Evolutionary conservation across 1,140 invertebrate species (phyloP), one percentile per base, ranked within the genome.

Genomic region (Pemphigus obesinymphae): DNA sequence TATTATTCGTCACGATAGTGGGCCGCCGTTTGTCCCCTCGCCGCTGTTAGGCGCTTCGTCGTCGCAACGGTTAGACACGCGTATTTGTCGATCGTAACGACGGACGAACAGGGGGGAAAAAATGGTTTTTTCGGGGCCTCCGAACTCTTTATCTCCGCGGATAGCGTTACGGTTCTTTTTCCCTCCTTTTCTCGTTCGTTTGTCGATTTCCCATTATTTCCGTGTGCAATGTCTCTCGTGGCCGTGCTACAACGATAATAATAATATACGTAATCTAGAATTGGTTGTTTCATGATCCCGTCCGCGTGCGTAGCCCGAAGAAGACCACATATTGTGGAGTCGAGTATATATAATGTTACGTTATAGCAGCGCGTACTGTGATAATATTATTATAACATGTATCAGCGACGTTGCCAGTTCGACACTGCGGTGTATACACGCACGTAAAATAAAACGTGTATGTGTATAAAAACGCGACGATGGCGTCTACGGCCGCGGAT

Each of bases 361-460:
- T 40, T 10, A 10, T 40, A 4, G 37, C 37, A 10, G n/a, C n/a
- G n/a, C n/a, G n/a, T n/a, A n/a, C n/a, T n/a, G n/a, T n/a, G n/a
- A n/a, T 61, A 3, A 8, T 40, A 40, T 5, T 40, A 8, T 40
- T 40, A 8, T 40, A 40, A 40, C 37, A 31, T 61, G n/a, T n/a
- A n/a, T n/a, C n/a, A 20, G 70, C 70, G 29, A 73, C 70, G 70
- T 73, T 73, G 70, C 45, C 70, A 17, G 7, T 73, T 6, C 45
- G 26, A 31, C 58, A 26, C 10, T 58, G 15, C 17, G 10, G 1
- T 20, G 13, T 6, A 34, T 17, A 34, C n/a, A 13, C n/a, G n/a
- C 31, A 15, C 20, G 31, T 68, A n/a, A 34, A 17, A 63, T 5
- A 29, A 31, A 40, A 15, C n/a, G 31, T 31, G 6, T 20, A 20